Evolutionary conservation across 2,797 vertebrate species (phyloP), one percentile per base, ranked within the genome.

Genomic region (Anableps anableps): DNA sequence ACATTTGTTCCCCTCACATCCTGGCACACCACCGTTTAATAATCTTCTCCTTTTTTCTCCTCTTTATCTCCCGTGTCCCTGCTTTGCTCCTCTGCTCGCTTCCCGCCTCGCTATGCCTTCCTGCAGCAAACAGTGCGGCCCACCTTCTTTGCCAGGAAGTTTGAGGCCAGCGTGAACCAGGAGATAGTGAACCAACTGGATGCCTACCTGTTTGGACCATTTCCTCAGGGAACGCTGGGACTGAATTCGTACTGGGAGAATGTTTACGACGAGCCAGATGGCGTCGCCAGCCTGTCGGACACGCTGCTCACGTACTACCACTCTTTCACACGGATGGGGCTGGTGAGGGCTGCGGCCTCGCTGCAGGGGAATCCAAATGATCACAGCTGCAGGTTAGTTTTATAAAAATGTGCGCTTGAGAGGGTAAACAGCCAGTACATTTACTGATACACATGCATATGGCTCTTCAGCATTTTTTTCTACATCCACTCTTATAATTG

Each of bases 131-230:
- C 97, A 0, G 96, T 97, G 83, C 95, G 98, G 81, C 98, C 98
- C 17, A 99, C 98, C 13, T 99, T 99, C 96, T 99, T 99, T 23
- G 99, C 98, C 38, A 97, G 98, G 80, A 99, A 99, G 94, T 99
- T 99, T 34, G 99, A 99, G 88, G 98, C 99, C 0, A 97, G 97
- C 60, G 99, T 99, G 78, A 99, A 99, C 78, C 98, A 99, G 93
- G 99, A 99, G 93, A 96, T 99, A 73, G 96, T 99, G 5, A 97
- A 97, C 88, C 98, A 99, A 93, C 87, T 99, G 96, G 99, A 99
- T 80, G 92, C 95, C 77, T 98, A 97, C 94, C 92, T 99, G 93
- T 99, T 97, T 0, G 99, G 99, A 53, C 96, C 95, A 14, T 95
- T 96, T 84, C 97, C 98, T 0, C 92, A 96, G 0, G 97, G 97